A percentile compares a stretch with the other conserved stretches of the same genome.
phyloP scores from a whole-genome alignment of 2,113 vertebrate genomes.

The Ptilonorhynchus violaceus region DNA sequence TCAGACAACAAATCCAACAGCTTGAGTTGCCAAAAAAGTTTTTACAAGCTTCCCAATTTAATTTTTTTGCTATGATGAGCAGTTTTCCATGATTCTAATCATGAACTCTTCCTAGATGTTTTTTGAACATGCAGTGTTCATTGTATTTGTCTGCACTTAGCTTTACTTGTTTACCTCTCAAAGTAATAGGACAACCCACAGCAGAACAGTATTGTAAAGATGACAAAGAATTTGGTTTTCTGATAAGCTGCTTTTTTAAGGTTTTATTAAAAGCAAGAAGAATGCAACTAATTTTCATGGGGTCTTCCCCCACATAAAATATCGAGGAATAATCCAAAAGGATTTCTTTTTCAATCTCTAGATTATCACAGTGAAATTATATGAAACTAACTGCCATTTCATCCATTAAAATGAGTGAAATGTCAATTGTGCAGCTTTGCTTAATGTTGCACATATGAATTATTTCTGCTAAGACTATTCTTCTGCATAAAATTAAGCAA shows the following conservation, averaged over 20 bases:
- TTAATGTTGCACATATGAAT: not conserved
- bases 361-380: not conserved
- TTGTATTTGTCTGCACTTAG: not conserved
- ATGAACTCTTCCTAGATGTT: not conserved
- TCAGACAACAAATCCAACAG: not conserved
- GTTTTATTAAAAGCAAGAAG: not conserved
- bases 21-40: not conserved
- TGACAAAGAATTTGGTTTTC: not conserved
- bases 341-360: not conserved
- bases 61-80: not conserved
- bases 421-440: not conserved
- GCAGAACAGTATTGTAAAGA: not conserved
- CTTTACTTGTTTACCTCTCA: not conserved
- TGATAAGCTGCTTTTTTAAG: not conserved
- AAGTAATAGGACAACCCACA: not conserved
- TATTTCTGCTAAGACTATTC: not conserved
- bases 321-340: not conserved
- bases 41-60: not conserved
- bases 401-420: not conserved
- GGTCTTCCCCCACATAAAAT: not conserved
- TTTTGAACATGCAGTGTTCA: not conserved
- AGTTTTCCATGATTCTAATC: not conserved
- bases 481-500: not conserved
- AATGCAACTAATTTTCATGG: not conserved
- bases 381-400: not conserved